Percentiles rank a stretch among this genome's conserved stretches.
Evolutionary conservation across 2,797 vertebrate species (phyloP).

Genomic region (Erithacus rubecula): DNA sequence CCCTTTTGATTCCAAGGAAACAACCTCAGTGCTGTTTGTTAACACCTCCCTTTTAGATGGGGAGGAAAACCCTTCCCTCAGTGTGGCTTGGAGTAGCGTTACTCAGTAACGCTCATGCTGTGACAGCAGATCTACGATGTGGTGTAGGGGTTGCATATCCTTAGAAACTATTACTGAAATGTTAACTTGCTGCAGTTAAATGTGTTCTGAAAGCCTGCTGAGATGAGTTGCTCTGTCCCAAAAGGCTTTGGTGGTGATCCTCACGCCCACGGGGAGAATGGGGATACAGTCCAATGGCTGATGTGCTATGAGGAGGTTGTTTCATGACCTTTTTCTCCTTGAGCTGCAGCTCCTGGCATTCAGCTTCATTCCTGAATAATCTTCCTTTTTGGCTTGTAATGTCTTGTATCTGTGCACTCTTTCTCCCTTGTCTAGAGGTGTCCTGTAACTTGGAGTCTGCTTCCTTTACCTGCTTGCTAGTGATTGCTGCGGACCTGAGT

Average conservation of each 20-base stretch:
- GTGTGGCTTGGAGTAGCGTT: background rate
- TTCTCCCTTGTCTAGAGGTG: background rate
- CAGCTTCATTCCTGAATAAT: background rate
- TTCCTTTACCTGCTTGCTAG: background rate
- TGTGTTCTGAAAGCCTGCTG: background rate
- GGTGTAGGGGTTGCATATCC: background rate
- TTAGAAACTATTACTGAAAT: background rate
- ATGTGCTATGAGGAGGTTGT: background rate
- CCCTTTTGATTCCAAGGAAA: background rate
- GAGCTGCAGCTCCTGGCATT: background rate
- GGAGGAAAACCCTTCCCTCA: background rate
- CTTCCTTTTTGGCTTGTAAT: background rate
- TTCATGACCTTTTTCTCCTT: background rate
- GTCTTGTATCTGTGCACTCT: accelerated
- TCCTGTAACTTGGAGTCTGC: background rate
- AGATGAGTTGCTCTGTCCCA: background rate
- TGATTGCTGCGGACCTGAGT: background rate
- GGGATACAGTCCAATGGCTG: background rate
- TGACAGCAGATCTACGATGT: background rate
- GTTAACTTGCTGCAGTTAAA: background rate
- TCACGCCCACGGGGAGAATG: background rate
- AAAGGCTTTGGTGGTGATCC: background rate
- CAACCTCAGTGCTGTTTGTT: background rate
- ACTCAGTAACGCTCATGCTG: background rate
- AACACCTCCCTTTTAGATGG: background rate